Evolutionary conservation across 2,797 vertebrate species (phyloP).

Genomic region (Aeoliscus strigatus): DNA sequence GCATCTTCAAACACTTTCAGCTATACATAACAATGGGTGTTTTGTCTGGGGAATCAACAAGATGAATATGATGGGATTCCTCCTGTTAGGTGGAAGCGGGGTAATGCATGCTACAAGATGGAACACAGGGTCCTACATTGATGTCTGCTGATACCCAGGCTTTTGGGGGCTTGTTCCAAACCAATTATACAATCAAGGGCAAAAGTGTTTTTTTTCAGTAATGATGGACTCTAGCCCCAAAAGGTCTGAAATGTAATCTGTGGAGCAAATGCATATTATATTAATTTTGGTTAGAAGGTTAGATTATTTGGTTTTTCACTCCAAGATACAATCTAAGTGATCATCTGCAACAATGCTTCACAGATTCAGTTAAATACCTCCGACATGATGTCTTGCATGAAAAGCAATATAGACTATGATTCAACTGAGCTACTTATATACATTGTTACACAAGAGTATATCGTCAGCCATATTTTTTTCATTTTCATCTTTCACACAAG

Average conservation of each 20-base stretch:
- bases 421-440: conserved; percentile 50
- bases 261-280: conserved; percentile 70
- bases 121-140: conserved; percentile 63
- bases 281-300: conserved; percentile 11
- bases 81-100: conserved; percentile 79
- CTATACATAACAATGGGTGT: conserved; percentile 68
- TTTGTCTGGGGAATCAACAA: conserved; percentile 68
- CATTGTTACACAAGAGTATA: conserved; percentile 50
- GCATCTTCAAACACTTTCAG: conserved; percentile 73
- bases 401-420: conserved; percentile 64
- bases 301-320: conserved; percentile 6
- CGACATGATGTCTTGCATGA: conserved; percentile 66
- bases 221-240: conserved; percentile 59
- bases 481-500: conserved; percentile 21
- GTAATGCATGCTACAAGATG: conserved; percentile 74
- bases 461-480: conserved; percentile 31
- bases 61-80: conserved; percentile 70
- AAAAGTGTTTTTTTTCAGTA: conserved; percentile 38
- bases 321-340: conserved; percentile 13
- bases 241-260: conserved; percentile 70
- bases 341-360: conserved; percentile 67
- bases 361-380: conserved; percentile 64
- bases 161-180: conserved; percentile 67
- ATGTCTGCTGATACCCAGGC: conserved; percentile 66
- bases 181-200: conserved; percentile 32